phyloP scores from a whole-genome alignment of 2,113 vertebrate species.

The Petroica traversi region DNA sequence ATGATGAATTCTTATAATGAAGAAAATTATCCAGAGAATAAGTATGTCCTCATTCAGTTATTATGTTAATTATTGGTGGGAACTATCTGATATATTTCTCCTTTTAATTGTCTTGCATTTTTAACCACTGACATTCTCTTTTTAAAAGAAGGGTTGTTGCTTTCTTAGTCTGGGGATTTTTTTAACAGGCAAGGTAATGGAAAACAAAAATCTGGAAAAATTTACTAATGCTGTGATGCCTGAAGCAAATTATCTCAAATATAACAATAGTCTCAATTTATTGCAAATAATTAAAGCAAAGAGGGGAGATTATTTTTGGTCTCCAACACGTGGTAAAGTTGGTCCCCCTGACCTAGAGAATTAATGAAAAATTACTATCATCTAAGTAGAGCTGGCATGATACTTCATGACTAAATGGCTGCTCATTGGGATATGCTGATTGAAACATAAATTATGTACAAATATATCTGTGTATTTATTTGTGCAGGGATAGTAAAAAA shows the following conservation, averaged over 20 bases:
- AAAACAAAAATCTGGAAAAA: neutral
- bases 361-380: neutral
- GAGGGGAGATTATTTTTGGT: neutral
- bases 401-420: neutral
- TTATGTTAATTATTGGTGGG: neutral
- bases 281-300: neutral
- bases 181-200: neutral
- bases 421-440: neutral
- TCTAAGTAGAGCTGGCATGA: neutral
- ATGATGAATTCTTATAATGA: constrained; percentile 70
- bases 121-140: neutral
- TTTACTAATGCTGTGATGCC: neutral
- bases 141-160: neutral
- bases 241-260: neutral
- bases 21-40: constrained; percentile 35
- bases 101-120: neutral
- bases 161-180: neutral
- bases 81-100: neutral
- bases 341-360: neutral
- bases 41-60: constrained; percentile 29
- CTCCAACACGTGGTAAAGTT: neutral
- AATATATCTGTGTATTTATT: neutral
- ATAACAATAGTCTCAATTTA: neutral
- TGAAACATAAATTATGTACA: neutral
- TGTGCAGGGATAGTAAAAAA: neutral